A percentile compares a stretch with the other conserved stretches of the same genome.
phyloP scores from a whole-genome alignment of 2,888 invertebrate genomes.

The Tortricodes alternella region DNA sequence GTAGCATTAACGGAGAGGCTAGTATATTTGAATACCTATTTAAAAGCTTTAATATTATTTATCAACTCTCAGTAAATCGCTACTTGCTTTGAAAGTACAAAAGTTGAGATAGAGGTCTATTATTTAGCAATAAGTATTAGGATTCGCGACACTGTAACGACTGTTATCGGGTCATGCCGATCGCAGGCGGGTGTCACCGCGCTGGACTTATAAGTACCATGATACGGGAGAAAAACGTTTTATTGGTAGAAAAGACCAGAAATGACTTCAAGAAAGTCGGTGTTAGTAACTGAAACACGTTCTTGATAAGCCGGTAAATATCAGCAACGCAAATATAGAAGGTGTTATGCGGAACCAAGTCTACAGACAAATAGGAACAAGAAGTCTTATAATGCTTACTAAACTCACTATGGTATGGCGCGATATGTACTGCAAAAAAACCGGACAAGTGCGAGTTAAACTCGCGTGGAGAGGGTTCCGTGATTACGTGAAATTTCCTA shows the following conservation, averaged over 20 bases:
- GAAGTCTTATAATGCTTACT: neutral
- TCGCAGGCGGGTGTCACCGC: conserved; percentile 55
- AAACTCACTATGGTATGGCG: neutral
- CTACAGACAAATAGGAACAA: neutral
- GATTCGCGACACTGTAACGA: conserved; percentile 37
- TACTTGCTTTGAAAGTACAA: conserved; percentile 4
- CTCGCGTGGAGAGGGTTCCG: too few species aligned
- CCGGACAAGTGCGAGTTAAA: too few species aligned
- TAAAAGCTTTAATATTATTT: conserved; percentile 13
- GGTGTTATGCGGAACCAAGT: conserved; percentile 5
- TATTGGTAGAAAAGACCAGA: conserved; percentile 25
- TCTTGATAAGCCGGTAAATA: conserved; percentile 7
- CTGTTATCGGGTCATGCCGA: conserved; percentile 58
- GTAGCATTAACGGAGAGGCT: conserved; percentile 20
- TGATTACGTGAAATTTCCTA: too few species aligned
- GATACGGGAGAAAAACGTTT: conserved; percentile 40
- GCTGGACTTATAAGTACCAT: conserved; percentile 45
- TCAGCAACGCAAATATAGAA: conserved; percentile 12
- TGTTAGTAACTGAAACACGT: conserved; percentile 25
- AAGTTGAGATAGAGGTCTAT: conserved; percentile 16
- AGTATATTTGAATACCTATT: conserved; percentile 25
- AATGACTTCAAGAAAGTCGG: conserved; percentile 3
- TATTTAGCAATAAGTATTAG: conserved; percentile 29
- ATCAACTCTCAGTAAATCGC: conserved; percentile 25
- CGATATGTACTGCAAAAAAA: too few species aligned